phyloP scores from a whole-genome alignment of 1,140 invertebrate species.

The Sitobion miscanthi region DNA sequence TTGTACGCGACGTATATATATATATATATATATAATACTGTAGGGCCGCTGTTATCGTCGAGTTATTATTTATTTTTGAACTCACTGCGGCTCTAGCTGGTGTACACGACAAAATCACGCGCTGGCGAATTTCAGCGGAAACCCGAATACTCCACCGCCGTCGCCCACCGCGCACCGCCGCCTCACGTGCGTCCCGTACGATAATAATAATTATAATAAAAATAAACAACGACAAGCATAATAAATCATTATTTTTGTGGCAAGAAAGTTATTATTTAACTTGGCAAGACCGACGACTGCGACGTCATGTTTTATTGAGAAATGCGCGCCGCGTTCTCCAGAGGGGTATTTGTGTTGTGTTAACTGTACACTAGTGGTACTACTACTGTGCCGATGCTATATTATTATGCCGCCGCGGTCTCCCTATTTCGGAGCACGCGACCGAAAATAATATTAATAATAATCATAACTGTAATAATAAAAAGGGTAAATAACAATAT shows the following conservation, averaged over 20 bases:
- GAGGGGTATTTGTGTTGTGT: slow-evolving; percentile 16
- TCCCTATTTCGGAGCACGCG: neutral
- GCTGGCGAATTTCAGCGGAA: neutral
- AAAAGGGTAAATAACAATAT: slow-evolving; percentile 15
- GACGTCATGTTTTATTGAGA: slow-evolving; percentile 52
- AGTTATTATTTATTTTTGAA: slow-evolving; percentile 14
- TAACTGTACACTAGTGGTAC: neutral
- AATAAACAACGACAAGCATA: neutral
- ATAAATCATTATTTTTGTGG: slow-evolving; percentile 41
- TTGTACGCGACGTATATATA: too few species aligned
- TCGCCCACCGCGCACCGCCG: neutral
- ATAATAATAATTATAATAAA: slow-evolving; percentile 6
- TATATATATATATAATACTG: too few species aligned
- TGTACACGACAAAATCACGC: neutral
- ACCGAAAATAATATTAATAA: neutral
- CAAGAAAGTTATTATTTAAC: slow-evolving; percentile 51
- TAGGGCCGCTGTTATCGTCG: neutral
- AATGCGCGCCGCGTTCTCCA: neutral
- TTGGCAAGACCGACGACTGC: slow-evolving; percentile 22
- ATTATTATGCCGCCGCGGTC: too few species aligned
- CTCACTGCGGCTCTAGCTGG: neutral
- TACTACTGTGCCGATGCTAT: neutral
- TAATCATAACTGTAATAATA: neutral
- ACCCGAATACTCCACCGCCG: neutral
- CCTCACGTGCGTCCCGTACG: neutral